Evolutionary conservation across 2,797 vertebrate genomes (phyloP).

Genomic region (Trachops cirrhosus): DNA sequence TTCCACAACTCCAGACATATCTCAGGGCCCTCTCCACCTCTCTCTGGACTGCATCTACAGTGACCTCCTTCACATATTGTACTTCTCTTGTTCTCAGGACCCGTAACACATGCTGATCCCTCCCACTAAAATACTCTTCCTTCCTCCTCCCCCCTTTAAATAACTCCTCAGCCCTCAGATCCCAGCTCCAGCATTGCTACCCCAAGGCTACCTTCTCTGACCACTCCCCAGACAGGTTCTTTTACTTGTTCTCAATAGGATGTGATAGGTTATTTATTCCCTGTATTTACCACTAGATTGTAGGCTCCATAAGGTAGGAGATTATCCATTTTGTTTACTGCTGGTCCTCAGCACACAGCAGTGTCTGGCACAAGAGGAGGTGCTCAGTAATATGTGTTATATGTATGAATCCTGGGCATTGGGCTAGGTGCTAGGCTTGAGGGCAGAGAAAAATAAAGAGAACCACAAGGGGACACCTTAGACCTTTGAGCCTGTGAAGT

Average conservation of each 20-base stretch:
- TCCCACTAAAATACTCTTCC: background rate
- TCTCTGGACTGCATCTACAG: background rate
- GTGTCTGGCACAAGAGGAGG: background rate
- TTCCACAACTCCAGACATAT: background rate
- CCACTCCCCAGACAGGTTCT: background rate
- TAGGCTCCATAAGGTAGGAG: background rate
- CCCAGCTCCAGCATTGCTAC: background rate
- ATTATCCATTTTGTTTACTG: background rate
- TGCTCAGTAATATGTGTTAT: background rate
- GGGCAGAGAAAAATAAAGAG: constrained; percentile 18
- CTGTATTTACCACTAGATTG: background rate
- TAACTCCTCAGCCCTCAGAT: background rate
- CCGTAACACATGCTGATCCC: background rate
- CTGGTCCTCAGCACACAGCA: background rate
- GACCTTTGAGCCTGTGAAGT: background rate
- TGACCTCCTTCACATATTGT: background rate
- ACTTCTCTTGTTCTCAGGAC: background rate
- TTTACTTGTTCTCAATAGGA: background rate
- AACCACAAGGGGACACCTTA: background rate
- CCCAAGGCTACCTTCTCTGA: background rate
- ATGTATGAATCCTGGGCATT: background rate
- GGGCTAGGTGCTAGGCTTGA: background rate
- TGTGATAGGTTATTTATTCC: background rate
- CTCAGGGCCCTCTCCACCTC: background rate
- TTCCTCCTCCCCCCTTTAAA: background rate